Conservation (phyloP, 2,797 vertebrate genomes). For the Apodemus agrarius region DNA sequence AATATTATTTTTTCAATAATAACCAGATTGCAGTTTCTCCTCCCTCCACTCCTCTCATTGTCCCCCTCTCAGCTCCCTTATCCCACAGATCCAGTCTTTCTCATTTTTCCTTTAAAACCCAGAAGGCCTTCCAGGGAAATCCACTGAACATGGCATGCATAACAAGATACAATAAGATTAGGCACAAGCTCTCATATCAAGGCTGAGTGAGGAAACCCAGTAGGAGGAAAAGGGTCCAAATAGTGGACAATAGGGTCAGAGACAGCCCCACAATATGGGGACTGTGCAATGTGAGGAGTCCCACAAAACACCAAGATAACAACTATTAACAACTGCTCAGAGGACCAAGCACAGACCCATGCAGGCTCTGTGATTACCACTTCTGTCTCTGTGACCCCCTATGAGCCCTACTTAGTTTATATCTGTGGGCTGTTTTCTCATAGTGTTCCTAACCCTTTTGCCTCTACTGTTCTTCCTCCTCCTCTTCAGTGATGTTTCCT, state of each 20-base stretch:
- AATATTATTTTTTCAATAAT: not conserved
- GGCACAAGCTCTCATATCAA: not conserved
- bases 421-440: not conserved
- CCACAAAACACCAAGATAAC: not conserved
- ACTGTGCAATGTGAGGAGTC: not conserved
- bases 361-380: not conserved
- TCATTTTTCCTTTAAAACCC: not conserved
- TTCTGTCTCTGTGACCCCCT: not conserved
- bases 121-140: no score
- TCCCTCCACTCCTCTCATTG: not conserved
- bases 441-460: not conserved
- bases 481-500: no score
- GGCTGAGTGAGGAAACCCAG: not conserved
- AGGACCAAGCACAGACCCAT: no score
- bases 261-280: no score
- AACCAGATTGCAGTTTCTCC: not conserved
- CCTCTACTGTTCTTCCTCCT: not conserved
- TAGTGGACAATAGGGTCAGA: not conserved
- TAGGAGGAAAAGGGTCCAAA: not conserved
- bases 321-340: not conserved
- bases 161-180: not conserved
- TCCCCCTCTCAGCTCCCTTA: not conserved
- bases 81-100: not conserved
- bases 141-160: not conserved
- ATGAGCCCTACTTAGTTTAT: not conserved